Evolutionary conservation across 2,888 invertebrate genomes (phyloP).

Genomic region (Mesorhabditis belari): DNA sequence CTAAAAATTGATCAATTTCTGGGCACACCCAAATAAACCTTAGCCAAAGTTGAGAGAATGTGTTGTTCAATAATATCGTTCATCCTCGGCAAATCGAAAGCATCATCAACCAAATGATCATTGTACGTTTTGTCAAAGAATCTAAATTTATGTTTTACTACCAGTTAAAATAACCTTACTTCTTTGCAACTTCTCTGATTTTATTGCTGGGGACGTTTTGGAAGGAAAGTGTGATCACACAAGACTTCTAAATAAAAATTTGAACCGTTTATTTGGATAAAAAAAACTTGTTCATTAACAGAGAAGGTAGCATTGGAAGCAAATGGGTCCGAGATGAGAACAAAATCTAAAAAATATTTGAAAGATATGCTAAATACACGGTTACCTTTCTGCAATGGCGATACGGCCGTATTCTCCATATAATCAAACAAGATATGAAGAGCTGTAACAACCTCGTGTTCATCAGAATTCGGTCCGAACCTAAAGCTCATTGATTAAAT

Average conservation of each 20-base stretch:
- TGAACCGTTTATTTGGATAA: not conserved
- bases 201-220: slow-evolving; percentile 41
- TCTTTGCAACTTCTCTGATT: slow-evolving; percentile 26
- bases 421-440: slow-evolving; percentile 38
- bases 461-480: slow-evolving; percentile 22
- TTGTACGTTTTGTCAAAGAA: no score
- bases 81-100: no score
- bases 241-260: slow-evolving; percentile 19
- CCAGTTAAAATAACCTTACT: slow-evolving; percentile 20
- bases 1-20: no score
- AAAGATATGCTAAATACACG: not conserved
- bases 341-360: slow-evolving; percentile 21
- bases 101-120: no score
- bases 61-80: no score
- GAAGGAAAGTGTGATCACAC: slow-evolving; percentile 34
- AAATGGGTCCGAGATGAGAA: slow-evolving; percentile 42
- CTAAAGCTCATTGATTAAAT: no score
- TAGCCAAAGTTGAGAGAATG: no score
- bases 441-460: slow-evolving; percentile 16
- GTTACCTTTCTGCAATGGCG: slow-evolving; percentile 66
- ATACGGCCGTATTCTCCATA: slow-evolving; percentile 76
- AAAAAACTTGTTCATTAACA: not conserved
- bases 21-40: no score
- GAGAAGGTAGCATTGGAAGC: slow-evolving; percentile 23
- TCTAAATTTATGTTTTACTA: no score